Conservation (phyloP, 2,113 vertebrate genomes). For the Microcebus griseorufus region DNA sequence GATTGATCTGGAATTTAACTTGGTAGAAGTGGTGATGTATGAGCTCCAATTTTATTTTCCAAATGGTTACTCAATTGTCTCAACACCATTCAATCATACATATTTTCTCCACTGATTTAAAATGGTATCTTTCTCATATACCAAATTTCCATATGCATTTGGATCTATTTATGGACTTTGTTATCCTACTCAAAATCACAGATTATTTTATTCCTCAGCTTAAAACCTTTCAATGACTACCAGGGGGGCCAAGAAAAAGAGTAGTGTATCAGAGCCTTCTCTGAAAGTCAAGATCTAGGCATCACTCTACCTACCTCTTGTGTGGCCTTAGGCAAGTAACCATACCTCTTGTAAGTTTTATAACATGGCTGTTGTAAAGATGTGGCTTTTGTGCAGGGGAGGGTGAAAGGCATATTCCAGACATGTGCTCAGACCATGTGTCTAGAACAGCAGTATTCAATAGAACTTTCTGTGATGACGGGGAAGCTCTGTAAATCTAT, state of each 20-base stretch:
- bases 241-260: not conserved
- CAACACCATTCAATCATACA: too few relatives aligned
- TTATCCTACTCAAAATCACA: not conserved
- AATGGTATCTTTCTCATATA: too few relatives aligned
- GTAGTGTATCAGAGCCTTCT: not conserved
- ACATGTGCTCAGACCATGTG: not conserved
- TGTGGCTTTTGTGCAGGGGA: not conserved
- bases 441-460: not conserved
- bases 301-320: not conserved
- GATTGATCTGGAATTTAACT: too few relatives aligned
- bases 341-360: not conserved
- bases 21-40: too few relatives aligned
- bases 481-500: not conserved
- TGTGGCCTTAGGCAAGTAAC: not conserved
- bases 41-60: too few relatives aligned
- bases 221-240: not conserved
- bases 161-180: not conserved
- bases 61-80: too few relatives aligned
- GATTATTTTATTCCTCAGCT: not conserved
- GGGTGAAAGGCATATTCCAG: not conserved
- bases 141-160: not conserved
- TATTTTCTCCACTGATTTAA: too few relatives aligned
- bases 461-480: not conserved
- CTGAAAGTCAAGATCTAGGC: not conserved
- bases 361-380: not conserved